These are phyloP conservation scores for Fregata magnificens DNA, from an alignment of 2,113 vertebrate genomes.

Conservation along the genomic window DNA sequence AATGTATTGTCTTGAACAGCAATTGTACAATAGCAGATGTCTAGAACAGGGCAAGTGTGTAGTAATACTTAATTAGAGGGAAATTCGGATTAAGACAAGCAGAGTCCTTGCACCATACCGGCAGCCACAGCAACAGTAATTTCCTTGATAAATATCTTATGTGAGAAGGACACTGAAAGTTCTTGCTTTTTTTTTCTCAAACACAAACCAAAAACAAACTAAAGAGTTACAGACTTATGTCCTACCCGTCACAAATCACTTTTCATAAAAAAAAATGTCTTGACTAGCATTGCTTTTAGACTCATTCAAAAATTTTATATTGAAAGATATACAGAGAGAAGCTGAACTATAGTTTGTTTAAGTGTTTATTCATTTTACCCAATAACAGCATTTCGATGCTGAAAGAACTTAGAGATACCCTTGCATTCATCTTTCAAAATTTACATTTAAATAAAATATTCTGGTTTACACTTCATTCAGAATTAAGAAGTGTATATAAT, in stretches of 20 bases:
- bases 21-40: neutral
- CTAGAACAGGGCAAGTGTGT: neutral
- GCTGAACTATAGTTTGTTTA: neutral
- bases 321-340: neutral
- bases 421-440: neutral
- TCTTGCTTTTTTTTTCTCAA: neutral
- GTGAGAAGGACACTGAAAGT: neutral
- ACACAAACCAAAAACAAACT: neutral
- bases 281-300: neutral
- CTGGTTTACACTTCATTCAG: neutral
- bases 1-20: neutral
- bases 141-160: neutral
- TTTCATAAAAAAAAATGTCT: neutral
- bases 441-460: constrained; percentile 53
- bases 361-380: neutral
- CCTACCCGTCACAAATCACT: neutral
- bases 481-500: constrained; percentile 12
- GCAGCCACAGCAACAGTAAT: neutral
- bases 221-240: neutral
- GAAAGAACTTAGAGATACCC: neutral
- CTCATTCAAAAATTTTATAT: neutral
- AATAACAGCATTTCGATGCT: neutral
- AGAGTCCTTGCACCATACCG: neutral
- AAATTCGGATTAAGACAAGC: neutral
- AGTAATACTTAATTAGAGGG: neutral